phyloP scores from a whole-genome alignment of 2,797 vertebrate species.

The Aphelocoma californica region DNA sequence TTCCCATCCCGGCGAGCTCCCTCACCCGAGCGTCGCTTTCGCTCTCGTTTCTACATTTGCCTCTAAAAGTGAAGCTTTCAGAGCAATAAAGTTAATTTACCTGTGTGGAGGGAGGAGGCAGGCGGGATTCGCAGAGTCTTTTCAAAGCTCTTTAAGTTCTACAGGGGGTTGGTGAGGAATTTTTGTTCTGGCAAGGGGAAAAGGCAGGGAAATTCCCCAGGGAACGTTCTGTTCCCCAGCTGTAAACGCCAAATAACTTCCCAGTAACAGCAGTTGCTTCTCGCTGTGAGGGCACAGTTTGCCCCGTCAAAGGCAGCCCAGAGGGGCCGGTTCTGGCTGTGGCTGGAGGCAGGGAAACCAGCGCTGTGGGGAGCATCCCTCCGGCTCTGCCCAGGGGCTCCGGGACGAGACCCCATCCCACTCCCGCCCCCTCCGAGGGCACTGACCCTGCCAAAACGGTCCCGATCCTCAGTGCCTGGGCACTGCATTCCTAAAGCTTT shows the following conservation, averaged over 20 bases:
- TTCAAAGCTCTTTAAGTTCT: neutral
- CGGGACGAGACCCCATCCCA: neutral
- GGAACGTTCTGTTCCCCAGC: neutral
- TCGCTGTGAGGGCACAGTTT: neutral
- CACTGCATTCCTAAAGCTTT: rapidly evolving
- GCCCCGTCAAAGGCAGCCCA: neutral
- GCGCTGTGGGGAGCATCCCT: neutral
- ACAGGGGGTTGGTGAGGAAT: neutral
- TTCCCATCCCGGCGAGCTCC: neutral
- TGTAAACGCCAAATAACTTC: neutral
- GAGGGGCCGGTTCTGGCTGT: rapidly evolving
- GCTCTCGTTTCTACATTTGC: neutral
- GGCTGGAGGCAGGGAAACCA: rapidly evolving
- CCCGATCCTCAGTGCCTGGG: rapidly evolving
- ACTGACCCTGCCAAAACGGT: rapidly evolving
- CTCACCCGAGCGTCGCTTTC: neutral
- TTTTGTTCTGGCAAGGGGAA: neutral
- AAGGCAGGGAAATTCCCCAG: neutral
- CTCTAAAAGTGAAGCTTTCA: neutral
- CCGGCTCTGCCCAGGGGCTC: neutral
- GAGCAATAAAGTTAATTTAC: neutral
- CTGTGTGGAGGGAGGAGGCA: neutral
- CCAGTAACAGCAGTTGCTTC: neutral
- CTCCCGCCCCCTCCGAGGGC: rapidly evolving
- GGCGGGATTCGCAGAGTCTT: neutral